Evolutionary conservation across 1,140 invertebrate genomes (phyloP), one percentile per base, ranked within the genome.

Genomic region (Drosophila cardini): DNA sequence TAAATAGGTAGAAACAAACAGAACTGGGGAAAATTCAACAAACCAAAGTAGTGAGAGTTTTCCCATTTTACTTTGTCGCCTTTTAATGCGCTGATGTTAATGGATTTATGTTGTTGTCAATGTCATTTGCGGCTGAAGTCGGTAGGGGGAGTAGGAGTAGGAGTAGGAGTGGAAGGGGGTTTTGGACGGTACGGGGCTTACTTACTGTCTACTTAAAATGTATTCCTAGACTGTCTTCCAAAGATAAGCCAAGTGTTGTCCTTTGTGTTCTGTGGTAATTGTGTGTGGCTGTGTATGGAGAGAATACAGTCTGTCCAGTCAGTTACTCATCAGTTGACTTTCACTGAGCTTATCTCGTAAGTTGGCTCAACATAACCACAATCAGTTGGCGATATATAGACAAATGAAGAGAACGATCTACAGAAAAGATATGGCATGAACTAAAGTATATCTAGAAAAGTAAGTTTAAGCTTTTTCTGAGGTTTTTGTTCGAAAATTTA

Each of bases 101-200:
- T 75, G 72, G 72, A 72, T 72, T 75, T 75, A 75, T 75, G 68
- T 75, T 75, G 72, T 75, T 75, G 67, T 56, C 38, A 53, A 62
- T 43, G 68, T 60, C 53, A 60, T 71, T 70, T 50, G 56, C 11
- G 50, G 57, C 21, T 21, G 4, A 21, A 21, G 21, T 21, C 21
- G 21, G 21, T 26, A 26, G 21, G 21, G 5, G 21, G 3, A 26
- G 21, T 26, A 5, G 21, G 0, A 26, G 21, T n/a, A n/a, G n/a
- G n/a, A n/a, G n/a, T n/a, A n/a, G 21, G 21, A 26, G 21, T 26
- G 4, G n/a, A n/a, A n/a, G 21, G 21, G 21, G 21, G 21, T 3
- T 21, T 21, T 21, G 21, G 15, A 7, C 42, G 46, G 21, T 21
- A 2, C 3, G 21, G 21, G 40, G 16, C 50, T 13, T 56, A 71